Conservation (phyloP, 2,888 invertebrate genomes). For the Lasius fuliginosus region DNA sequence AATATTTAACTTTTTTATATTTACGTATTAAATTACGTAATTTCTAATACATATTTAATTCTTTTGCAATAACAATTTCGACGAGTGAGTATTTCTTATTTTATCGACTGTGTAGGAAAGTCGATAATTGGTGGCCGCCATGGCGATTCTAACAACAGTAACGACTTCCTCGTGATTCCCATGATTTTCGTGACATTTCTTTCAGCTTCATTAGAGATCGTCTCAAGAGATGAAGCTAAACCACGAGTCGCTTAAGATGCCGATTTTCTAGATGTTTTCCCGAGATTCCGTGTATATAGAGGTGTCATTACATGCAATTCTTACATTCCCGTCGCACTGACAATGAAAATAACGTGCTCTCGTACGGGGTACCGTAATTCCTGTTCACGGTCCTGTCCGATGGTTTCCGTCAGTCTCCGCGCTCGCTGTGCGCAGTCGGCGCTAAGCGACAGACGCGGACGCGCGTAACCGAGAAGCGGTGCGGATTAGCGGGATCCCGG, state of each 20-base stretch:
- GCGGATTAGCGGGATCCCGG: not conserved
- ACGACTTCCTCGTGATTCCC: not conserved
- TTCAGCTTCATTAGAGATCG: not conserved
- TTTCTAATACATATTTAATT: not conserved
- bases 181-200: not conserved
- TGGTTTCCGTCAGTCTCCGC: conserved; percentile 12
- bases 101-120: not conserved
- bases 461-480: not conserved
- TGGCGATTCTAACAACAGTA: not conserved
- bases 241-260: not conserved
- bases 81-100: not conserved
- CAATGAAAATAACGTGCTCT: not conserved
- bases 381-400: conserved; percentile 29
- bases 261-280: not conserved
- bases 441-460: conserved; percentile 3
- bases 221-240: not conserved
- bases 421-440: conserved; percentile 34
- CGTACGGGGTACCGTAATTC: conserved; percentile 6
- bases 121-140: not conserved
- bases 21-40: not conserved
- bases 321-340: not conserved
- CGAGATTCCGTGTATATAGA: not conserved
- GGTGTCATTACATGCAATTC: not conserved
- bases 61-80: not conserved
- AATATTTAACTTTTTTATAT: not conserved